These are phyloP conservation scores for Chelmon rostratus DNA, from an alignment of 2,797 vertebrate genomes.

Conservation along the genomic window DNA sequence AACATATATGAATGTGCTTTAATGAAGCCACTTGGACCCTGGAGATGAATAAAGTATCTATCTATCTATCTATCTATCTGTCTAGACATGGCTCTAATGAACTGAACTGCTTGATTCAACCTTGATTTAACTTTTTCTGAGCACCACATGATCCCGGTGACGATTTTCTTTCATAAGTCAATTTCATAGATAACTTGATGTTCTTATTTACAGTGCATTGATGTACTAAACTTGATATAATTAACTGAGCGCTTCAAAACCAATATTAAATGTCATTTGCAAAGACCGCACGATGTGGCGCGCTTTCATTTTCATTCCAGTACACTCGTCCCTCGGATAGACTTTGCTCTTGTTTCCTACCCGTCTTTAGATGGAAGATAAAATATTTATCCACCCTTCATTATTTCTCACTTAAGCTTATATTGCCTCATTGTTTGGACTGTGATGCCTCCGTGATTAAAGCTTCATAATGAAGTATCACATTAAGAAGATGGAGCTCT, in stretches of 20 bases:
- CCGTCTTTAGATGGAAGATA: conserved; percentile 48
- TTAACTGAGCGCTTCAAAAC: conserved; percentile 6
- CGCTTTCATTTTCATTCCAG: conserved; percentile 22
- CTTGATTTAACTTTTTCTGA: not conserved
- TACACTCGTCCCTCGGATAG: not conserved
- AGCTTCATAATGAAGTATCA: conserved; percentile 82
- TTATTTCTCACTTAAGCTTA: conserved; percentile 83
- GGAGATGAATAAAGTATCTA: too few relatives aligned
- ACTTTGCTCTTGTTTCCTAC: not conserved
- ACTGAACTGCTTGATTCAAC: too few relatives aligned
- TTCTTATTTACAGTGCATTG: conserved; percentile 6
- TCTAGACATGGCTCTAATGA: not conserved
- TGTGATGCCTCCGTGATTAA: conserved; percentile 76
- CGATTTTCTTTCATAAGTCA: not conserved
- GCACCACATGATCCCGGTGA: not conserved
- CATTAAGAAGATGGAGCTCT: conserved; percentile 79
- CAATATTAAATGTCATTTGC: not conserved
- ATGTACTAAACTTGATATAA: not conserved
- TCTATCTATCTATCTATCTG: too few relatives aligned
- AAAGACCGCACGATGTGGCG: not conserved
- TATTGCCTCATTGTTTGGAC: conserved; percentile 82
- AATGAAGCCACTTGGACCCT: not conserved
- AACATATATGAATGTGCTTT: not conserved
- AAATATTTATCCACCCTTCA: conserved; percentile 72
- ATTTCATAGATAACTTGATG: not conserved